phyloP scores from a whole-genome alignment of 2,888 invertebrate species.

The Brenthis hecate region DNA sequence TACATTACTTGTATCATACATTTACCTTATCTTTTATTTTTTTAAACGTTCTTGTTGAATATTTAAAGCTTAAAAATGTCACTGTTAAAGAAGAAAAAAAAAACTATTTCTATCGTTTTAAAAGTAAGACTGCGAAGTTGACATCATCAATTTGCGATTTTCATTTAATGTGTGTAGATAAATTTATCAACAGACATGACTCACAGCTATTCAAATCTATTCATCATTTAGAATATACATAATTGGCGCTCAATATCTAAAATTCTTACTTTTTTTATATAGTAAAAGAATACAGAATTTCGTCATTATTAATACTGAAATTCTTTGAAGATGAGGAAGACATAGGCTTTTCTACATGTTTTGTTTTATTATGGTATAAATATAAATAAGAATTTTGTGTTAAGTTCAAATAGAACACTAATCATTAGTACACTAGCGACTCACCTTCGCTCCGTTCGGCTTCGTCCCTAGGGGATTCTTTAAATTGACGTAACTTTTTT shows the following conservation, averaged over 20 bases:
- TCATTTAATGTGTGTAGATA: neutral
- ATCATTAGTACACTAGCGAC: too few species aligned
- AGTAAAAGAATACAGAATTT: neutral
- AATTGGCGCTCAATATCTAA: slow-evolving; percentile 1
- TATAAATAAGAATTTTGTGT: neutral
- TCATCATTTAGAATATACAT: slow-evolving; percentile 4
- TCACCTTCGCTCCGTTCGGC: too few species aligned
- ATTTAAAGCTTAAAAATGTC: too few species aligned
- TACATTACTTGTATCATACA: too few species aligned
- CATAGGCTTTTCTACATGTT: neutral
- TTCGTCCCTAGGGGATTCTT: too few species aligned
- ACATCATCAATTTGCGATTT: neutral
- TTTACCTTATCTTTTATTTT: too few species aligned
- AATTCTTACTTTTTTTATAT: slow-evolving; percentile 3
- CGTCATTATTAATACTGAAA: neutral
- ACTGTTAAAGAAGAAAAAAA: too few species aligned
- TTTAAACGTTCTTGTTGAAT: too few species aligned
- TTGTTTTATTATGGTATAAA: neutral
- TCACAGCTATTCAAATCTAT: slow-evolving; percentile 16
- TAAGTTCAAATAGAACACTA: neutral
- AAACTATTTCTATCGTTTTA: neutral
- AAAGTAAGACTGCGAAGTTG: neutral
- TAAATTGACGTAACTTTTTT: too few species aligned
- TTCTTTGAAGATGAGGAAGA: slow-evolving; percentile 1
- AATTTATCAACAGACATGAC: neutral